Base-by-base conservation (phyloP, 2,797 vertebrate species). In the Hylomyscus alleni region DNA sequence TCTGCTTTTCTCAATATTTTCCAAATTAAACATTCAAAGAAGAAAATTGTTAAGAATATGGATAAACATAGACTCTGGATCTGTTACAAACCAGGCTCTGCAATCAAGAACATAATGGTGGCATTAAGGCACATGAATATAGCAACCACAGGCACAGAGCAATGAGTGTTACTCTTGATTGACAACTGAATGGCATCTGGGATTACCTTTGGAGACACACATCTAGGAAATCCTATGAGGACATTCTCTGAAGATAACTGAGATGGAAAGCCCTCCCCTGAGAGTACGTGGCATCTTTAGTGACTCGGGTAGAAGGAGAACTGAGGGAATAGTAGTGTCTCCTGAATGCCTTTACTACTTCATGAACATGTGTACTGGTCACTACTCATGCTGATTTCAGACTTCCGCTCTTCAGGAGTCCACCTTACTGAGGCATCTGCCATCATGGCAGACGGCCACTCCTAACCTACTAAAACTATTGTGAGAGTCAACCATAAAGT, bases 21-120 rank as follows among this genome's bases (percentile, higher is more conserved):
- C n/a, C n/a, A 92, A 81, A 72, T 90, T 81, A 82, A 89, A 56
- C 31, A 78, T 77, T 91, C n/a, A 72, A 37, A 86, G 37, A 87
- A 88, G 91, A 86, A 86, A 69, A 69, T 69, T 92, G 87, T 13
- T 58, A 95, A 87, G 44, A 76, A 93, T 96, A 93, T 50, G 75
- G 26, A 69, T 90, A 37, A 93, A 81, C 91, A 87, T 26, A 29
- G 13, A 24, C 2, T 85, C n/a, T 96, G 85, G 81, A 73, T 90
- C 13, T 84, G 54, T 81, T 50, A 73, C 81, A 15, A 81, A 60
- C 24, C 9, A 29, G 37, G 50, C 52, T 87, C 67, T 20, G 24
- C 29, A 56, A 19, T 75, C 6, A 44, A 44, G 52, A 37, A 58
- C n/a, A 54, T 40, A 75, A 56, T 58, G 15, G 26, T 75, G 50